Evolutionary conservation across 1,140 invertebrate genomes (phyloP).

Genomic region (Acromyrmex echinatior): DNA sequence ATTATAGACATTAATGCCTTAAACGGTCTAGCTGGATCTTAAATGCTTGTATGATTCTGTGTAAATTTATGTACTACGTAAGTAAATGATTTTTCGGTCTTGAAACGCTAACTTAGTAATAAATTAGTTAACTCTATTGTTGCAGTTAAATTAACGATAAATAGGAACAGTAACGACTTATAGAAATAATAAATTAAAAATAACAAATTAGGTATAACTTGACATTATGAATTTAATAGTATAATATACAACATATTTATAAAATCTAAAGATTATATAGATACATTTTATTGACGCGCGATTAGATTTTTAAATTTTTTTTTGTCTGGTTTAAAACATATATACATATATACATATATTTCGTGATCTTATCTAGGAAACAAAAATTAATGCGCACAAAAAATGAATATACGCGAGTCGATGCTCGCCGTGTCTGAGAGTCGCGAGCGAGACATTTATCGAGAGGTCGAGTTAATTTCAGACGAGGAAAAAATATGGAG

Average conservation of each 20-base stretch:
- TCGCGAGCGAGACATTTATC: constrained; percentile 28
- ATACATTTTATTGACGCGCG: background rate
- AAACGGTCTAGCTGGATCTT: too few relatives aligned
- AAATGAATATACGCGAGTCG: background rate
- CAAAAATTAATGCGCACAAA: background rate
- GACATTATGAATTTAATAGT: too few relatives aligned
- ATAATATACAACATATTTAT: background rate
- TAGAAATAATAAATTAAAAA: too few relatives aligned
- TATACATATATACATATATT: background rate
- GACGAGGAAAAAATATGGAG: constrained; percentile 45
- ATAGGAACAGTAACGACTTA: too few relatives aligned
- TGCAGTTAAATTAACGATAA: too few relatives aligned
- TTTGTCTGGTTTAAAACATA: background rate
- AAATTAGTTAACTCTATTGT: too few relatives aligned
- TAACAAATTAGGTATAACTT: too few relatives aligned
- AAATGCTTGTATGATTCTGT: too few relatives aligned
- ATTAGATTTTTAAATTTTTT: constrained; percentile 11
- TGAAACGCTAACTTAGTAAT: too few relatives aligned
- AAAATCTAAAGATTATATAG: background rate
- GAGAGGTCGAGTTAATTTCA: constrained; percentile 49
- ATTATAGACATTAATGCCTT: too few relatives aligned
- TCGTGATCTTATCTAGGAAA: background rate
- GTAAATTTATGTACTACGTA: too few relatives aligned
- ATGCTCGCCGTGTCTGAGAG: background rate
- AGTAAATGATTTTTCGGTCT: too few relatives aligned